Percentiles rank a stretch among this genome's conserved stretches.
Conservation (phyloP, 2,797 vertebrate genomes). For the Artibeus lituratus region DNA sequence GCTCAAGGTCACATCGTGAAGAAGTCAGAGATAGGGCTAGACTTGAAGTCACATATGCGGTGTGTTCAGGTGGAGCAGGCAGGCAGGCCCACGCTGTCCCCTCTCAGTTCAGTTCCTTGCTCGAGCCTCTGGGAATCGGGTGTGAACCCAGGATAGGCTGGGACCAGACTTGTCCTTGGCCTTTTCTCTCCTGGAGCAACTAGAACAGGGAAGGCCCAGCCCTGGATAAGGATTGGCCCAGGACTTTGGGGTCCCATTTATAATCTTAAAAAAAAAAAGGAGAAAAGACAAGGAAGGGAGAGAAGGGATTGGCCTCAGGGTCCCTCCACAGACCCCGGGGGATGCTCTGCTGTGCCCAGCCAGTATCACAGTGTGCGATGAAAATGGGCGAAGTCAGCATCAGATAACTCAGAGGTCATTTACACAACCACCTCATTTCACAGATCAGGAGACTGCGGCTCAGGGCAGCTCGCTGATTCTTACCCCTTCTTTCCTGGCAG, state of each 20-base stretch:
- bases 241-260: background rate
- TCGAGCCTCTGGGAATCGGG: background rate
- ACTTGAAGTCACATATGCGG: background rate
- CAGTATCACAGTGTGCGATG: background rate
- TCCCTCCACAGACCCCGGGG: too few relatives aligned
- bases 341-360: background rate
- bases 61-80: background rate
- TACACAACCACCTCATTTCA: background rate
- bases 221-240: background rate
- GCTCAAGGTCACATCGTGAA: background rate
- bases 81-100: background rate
- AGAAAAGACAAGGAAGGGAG: background rate
- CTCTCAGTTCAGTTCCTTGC: background rate
- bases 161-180: background rate
- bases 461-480: background rate
- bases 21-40: background rate
- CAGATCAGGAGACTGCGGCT: background rate
- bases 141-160: background rate
- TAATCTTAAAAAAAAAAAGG: background rate
- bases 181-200: background rate
- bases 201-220: background rate
- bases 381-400: background rate
- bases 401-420: background rate
- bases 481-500: background rate
- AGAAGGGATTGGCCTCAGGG: background rate